Evolutionary conservation across 2,888 invertebrate genomes (phyloP).

Genomic region (Rapana venosa): DNA sequence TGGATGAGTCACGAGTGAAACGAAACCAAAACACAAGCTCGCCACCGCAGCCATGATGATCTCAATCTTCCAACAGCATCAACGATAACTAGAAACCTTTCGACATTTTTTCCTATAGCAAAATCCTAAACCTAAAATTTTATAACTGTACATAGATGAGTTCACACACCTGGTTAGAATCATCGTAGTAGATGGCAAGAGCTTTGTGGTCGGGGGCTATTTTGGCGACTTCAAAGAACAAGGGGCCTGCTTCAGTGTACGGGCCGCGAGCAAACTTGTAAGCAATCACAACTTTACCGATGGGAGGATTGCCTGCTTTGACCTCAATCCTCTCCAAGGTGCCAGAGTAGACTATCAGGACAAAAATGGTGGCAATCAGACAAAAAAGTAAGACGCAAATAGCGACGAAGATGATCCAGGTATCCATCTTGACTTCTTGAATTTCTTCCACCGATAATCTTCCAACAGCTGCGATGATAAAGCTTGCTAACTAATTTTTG

Average conservation of each 20-base stretch:
- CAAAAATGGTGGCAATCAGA: constrained; percentile 69
- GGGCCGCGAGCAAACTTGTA: constrained; percentile 79
- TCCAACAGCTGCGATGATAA: constrained; percentile 26
- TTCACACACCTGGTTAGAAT: constrained; percentile 76
- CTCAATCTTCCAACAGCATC: too few species aligned
- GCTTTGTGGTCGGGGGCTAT: constrained; percentile 75
- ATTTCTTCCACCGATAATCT: not conserved
- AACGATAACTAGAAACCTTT: too few species aligned
- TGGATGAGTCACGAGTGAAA: constrained; percentile 3
- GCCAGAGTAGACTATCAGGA: constrained; percentile 75
- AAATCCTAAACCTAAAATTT: too few species aligned
- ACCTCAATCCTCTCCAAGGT: constrained; percentile 74
- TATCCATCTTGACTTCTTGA: constrained; percentile 58
- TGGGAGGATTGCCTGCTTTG: constrained; percentile 76
- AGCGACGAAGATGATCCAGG: constrained; percentile 60
- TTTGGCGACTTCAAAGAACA: constrained; percentile 78
- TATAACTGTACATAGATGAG: too few species aligned
- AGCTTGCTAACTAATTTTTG: not conserved
- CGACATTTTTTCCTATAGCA: too few species aligned
- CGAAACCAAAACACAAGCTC: too few species aligned
- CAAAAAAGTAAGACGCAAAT: constrained; percentile 67
- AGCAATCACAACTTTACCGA: constrained; percentile 72
- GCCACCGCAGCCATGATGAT: too few species aligned
- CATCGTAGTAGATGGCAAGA: constrained; percentile 80
- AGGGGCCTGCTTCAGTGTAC: constrained; percentile 77